phyloP scores from a whole-genome alignment of 2,113 vertebrate species.

The Euleptes europaea region DNA sequence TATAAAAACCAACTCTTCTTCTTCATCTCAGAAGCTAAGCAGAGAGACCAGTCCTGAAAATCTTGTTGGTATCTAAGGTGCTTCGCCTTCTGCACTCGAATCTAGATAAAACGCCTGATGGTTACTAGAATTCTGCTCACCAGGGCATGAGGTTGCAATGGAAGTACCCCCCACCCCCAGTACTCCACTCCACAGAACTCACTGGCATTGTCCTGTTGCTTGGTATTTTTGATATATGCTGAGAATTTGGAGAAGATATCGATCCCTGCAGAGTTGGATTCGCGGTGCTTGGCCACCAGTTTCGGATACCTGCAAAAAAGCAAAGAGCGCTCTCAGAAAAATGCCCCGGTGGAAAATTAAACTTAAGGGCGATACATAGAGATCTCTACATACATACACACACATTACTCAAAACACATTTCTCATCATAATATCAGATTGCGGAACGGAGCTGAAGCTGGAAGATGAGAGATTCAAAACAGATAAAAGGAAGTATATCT shows the following conservation, averaged over 20 bases:
- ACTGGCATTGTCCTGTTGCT: slow-evolving; percentile 86
- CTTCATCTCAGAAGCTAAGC: no score
- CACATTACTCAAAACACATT: no score
- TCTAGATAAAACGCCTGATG: not conserved
- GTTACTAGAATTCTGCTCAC: not conserved
- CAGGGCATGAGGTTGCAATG: not conserved
- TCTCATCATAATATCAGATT: no score
- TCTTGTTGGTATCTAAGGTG: no score
- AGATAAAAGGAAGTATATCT: no score
- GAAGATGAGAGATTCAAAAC: no score
- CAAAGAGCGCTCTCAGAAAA: not conserved
- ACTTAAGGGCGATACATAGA: not conserved
- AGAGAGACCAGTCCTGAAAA: no score
- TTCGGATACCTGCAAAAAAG: slow-evolving; percentile 86
- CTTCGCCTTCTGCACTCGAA: no score
- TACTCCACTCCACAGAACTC: slow-evolving; percentile 41
- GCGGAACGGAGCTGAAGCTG: no score
- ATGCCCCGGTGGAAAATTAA: not conserved
- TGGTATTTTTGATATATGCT: slow-evolving; percentile 93
- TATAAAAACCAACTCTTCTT: no score
- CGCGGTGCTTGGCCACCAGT: slow-evolving; percentile 85
- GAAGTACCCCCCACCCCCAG: not conserved
- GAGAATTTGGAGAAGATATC: slow-evolving; percentile 96
- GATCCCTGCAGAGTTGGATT: slow-evolving; percentile 91
- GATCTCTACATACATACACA: not conserved